These are phyloP conservation scores for Anorthoa munda DNA, from an alignment of 2,888 invertebrate genomes.

Conservation along the genomic window DNA sequence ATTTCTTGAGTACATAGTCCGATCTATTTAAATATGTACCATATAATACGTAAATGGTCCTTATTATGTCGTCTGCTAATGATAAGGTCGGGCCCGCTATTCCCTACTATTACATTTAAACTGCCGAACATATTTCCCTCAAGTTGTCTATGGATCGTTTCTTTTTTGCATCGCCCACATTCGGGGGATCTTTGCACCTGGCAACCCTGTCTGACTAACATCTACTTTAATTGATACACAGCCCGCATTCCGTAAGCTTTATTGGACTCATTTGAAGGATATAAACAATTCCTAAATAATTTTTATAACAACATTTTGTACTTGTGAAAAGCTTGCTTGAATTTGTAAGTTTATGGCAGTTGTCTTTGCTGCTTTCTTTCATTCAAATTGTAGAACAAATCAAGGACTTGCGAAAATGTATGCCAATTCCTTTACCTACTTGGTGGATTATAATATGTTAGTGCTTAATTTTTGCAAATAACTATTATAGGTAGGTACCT, in stretches of 20 bases:
- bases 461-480: not conserved
- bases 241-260: slow-evolving; percentile 83
- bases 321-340: slow-evolving; percentile 37
- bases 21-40: slow-evolving; percentile 35
- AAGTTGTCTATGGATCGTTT: slow-evolving; percentile 1
- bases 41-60: slow-evolving; percentile 30
- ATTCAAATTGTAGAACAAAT: not conserved
- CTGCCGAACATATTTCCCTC: slow-evolving; percentile 19
- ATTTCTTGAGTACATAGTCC: slow-evolving; percentile 40
- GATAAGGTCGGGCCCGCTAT: slow-evolving; percentile 20
- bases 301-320: slow-evolving; percentile 71
- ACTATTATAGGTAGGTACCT: no score
- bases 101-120: slow-evolving; percentile 14
- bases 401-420: not conserved
- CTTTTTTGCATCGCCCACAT: slow-evolving; percentile 37
- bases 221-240: slow-evolving; percentile 87
- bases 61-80: slow-evolving; percentile 20
- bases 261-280: slow-evolving; percentile 76
- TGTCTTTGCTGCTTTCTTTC: not conserved
- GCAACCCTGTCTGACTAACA: slow-evolving; percentile 79
- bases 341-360: slow-evolving; percentile 10
- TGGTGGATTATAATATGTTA: not conserved
- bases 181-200: slow-evolving; percentile 59
- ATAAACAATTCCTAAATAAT: slow-evolving; percentile 73
- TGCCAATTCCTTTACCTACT: not conserved